phyloP scores from a whole-genome alignment of 1,140 invertebrate species.

The Thaumatotibia leucotreta region DNA sequence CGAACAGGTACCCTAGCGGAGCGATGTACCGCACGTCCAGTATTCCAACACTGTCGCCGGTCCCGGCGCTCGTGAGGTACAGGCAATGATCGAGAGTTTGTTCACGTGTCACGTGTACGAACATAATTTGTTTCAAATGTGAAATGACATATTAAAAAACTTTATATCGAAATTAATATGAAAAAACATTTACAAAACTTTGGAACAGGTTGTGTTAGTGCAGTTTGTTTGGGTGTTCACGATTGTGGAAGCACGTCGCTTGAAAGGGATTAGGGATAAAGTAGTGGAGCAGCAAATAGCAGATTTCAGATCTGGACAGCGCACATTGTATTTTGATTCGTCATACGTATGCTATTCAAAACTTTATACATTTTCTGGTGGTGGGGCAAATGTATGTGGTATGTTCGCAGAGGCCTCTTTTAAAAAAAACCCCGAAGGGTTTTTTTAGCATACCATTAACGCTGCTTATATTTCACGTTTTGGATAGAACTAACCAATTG shows the following conservation, averaged over 20 bases:
- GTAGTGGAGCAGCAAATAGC: background rate
- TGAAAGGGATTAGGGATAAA: background rate
- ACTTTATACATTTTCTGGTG: background rate
- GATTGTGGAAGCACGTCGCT: constrained; percentile 11
- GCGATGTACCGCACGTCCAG: constrained; percentile 91
- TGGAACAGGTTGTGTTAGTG: background rate
- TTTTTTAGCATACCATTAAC: background rate
- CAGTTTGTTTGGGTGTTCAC: constrained; percentile 6
- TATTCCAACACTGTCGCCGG: constrained; percentile 88
- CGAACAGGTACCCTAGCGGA: constrained; percentile 75
- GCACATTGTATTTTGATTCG: constrained; percentile 1
- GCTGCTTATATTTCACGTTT: background rate
- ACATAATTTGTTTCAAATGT: background rate
- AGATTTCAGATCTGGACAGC: constrained; percentile 2
- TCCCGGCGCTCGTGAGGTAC: constrained; percentile 88
- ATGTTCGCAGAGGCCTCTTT: background rate
- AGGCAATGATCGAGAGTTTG: constrained; percentile 47
- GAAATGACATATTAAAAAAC: background rate
- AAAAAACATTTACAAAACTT: background rate
- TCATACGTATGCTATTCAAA: background rate
- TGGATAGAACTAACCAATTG: background rate
- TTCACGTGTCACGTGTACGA: constrained; percentile 23
- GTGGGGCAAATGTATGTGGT: background rate
- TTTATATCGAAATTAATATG: too few relatives aligned
- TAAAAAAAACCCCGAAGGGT: background rate